Conservation (phyloP, 2,888 invertebrate genomes). For the Drosophila antonietae region DNA sequence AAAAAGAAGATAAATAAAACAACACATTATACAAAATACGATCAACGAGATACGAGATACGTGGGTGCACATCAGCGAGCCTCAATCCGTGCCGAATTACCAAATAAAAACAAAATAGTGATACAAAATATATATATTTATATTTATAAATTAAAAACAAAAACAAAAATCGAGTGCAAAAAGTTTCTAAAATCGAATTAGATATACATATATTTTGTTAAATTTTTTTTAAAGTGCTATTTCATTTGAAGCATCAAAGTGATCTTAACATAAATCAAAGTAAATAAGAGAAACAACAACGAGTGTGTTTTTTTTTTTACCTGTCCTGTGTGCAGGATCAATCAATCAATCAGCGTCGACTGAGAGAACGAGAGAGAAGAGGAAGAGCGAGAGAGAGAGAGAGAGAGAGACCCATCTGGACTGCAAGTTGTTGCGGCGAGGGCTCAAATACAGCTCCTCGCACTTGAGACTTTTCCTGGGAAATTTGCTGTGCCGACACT, state of each 20-base stretch:
- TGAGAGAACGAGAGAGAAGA: too few species aligned
- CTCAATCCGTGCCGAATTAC: slow-evolving; percentile 15
- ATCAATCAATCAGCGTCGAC: slow-evolving; percentile 22
- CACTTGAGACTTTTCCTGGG: slow-evolving; percentile 44
- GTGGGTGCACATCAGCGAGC: slow-evolving; percentile 27
- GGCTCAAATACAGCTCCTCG: slow-evolving; percentile 15
- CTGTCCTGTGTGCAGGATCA: slow-evolving; percentile 40
- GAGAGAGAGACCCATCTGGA: neutral
- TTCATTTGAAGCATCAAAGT: slow-evolving; percentile 14
- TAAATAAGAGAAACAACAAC: neutral
- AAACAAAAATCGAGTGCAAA: slow-evolving; percentile 29
- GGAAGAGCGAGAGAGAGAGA: neutral
- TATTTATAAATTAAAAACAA: neutral
- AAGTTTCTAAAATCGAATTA: slow-evolving; percentile 4
- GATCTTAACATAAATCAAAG: slow-evolving; percentile 4
- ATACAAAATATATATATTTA: neutral
- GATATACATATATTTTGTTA: neutral
- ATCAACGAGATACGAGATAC: slow-evolving; percentile 23
- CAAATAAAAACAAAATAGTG: slow-evolving; percentile 32
- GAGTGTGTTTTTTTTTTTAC: slow-evolving; percentile 28
- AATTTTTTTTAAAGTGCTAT: slow-evolving; percentile 32
- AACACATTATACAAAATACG: neutral
- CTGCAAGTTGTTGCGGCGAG: neutral
- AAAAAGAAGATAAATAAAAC: neutral
- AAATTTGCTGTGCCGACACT: slow-evolving; percentile 42